These are phyloP conservation scores for Caiman crocodilus DNA, from an alignment of 2,797 vertebrate species.

Conservation along the genomic window DNA sequence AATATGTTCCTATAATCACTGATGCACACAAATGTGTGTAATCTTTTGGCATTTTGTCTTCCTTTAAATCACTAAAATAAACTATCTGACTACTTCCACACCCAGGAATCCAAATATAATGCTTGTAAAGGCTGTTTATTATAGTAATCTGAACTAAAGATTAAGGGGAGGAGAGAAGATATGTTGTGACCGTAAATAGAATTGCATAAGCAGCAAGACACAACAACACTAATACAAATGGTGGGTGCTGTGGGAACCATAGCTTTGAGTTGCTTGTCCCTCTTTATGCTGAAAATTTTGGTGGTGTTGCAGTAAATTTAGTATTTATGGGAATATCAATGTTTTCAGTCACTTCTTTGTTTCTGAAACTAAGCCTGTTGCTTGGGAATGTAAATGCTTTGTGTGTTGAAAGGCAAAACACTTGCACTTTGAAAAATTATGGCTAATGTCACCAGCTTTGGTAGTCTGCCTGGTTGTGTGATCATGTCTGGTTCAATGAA, in stretches of 20 bases:
- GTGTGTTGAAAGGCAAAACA: neutral
- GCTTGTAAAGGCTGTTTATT: neutral
- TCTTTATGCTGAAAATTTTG: neutral
- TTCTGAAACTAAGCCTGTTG: neutral
- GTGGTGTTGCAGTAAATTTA: neutral
- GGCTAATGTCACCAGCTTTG: neutral
- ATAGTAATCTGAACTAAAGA: neutral
- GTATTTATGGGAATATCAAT: rapidly evolving
- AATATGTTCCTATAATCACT: too few relatives aligned
- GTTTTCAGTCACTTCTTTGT: neutral
- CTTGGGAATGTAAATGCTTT: neutral
- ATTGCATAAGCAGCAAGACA: neutral
- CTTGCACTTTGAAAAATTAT: neutral
- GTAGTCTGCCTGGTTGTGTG: neutral
- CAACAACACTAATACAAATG: neutral
- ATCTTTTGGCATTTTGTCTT: too few relatives aligned
- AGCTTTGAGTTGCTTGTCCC: neutral
- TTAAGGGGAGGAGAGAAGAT: neutral
- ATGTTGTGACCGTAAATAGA: neutral
- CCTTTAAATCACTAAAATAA: too few relatives aligned
- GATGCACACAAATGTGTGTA: too few relatives aligned
- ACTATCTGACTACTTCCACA: too few relatives aligned
- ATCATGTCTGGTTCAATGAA: neutral
- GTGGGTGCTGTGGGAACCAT: neutral
- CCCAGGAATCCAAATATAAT: neutral